Evolutionary conservation across 2,888 invertebrate genomes (phyloP).

Genomic region (Leucophenga montana): DNA sequence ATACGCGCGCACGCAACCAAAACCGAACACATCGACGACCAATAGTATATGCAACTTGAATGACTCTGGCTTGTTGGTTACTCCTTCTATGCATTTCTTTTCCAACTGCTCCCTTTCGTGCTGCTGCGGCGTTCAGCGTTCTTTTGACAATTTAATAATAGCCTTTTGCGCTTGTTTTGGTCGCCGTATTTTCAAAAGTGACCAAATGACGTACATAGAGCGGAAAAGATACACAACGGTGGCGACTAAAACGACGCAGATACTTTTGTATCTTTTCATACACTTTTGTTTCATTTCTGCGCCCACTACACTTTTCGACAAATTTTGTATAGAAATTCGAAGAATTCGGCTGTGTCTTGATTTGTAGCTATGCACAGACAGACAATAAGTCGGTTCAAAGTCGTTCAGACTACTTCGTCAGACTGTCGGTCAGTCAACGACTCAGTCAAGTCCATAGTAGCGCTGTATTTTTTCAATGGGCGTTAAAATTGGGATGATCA

Average conservation of each 20-base stretch:
- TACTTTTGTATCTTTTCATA: conserved; percentile 24
- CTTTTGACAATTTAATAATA: conserved; percentile 74
- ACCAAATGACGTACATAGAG: conserved; percentile 59
- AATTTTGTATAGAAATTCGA: conserved; percentile 47
- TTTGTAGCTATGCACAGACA: conserved; percentile 15
- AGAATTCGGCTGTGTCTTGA: conserved; percentile 45
- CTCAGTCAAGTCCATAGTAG: conserved; percentile 52
- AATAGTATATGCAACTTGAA: conserved; percentile 41
- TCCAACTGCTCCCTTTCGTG: not conserved
- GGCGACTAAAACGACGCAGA: too few species aligned
- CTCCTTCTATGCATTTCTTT: not conserved
- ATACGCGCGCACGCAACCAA: conserved; percentile 59
- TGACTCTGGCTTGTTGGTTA: not conserved
- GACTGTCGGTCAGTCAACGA: conserved; percentile 27
- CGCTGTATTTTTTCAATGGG: conserved; percentile 61
- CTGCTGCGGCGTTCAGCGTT: conserved; percentile 56
- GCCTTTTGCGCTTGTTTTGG: conserved; percentile 49
- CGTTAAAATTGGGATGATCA: conserved; percentile 71
- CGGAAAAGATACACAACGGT: conserved; percentile 9
- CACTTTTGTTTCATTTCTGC: conserved; percentile 27
- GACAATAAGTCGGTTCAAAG: too few species aligned
- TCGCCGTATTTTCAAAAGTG: conserved; percentile 39
- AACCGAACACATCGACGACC: conserved; percentile 23
- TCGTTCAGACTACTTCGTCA: not conserved
- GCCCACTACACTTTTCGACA: conserved; percentile 45